Base-by-base conservation (phyloP, 2,888 invertebrate genomes). In the Phyllotreta cruciferae region DNA sequence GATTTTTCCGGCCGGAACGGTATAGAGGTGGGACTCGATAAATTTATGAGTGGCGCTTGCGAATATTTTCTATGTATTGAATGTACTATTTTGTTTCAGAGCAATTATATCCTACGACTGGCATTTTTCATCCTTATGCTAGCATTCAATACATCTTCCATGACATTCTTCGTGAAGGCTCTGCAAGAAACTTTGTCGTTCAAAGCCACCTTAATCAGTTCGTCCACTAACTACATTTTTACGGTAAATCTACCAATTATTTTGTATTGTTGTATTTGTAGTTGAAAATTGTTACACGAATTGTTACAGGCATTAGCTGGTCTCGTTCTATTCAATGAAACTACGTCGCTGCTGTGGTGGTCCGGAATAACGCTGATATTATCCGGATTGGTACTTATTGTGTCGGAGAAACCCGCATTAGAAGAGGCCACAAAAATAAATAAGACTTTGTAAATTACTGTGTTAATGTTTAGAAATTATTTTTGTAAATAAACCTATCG, bases 271-370 rank as follows among this genome's bases (percentile, higher is more conserved):
- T 34, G n/a, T 34, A 7, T 36, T n/a, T 35, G 11, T 35, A n/a
- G 6, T 56, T 37, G 52, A 45, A 14, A 56, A 10, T 5, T 38
- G 50, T 47, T 61, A 39, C 36, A n/a, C n/a, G n/a, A n/a, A n/a
- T 54, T 53, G 47, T 71, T 81, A 81, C 39, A 93, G 94, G 93
- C 92, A 45, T 62, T 91, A 39, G 82, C 90, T 60, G 93, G 93
- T 3, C 83, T 86, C 56, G 63, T 88, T 6, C 71, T 92, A 44
- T 93, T 93, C 79, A 83, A 85, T 13, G 94, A 94, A 79, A 82
- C 84, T 0, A 85, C 90, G 0, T 86, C 90, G 0, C 53, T 87
- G 5, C 77, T 85, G 38, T 93, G 93, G 88, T 90, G 90, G 87
- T 71, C 84, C 7, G 93, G 94, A 0, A 88, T 90, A 4, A 76